These are phyloP conservation scores for Eleginops maclovinus DNA, from an alignment of 2,113 vertebrate genomes.

Conservation along the genomic window DNA sequence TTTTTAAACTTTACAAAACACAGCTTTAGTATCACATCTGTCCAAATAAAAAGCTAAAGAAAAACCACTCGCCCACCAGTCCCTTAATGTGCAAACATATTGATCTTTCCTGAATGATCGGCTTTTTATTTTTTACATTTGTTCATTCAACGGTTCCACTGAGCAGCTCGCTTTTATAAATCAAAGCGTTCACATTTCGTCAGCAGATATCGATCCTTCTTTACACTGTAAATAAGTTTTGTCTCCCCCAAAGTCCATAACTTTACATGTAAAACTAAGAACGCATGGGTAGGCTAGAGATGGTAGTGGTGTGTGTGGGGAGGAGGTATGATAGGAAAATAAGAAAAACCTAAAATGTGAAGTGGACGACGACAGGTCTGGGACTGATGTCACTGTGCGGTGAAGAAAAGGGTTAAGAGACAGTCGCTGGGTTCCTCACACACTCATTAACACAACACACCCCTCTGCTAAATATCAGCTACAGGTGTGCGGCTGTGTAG, in stretches of 20 bases:
- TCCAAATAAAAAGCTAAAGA: constrained; percentile 70
- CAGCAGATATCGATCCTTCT: constrained; percentile 78
- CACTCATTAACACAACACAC: background rate
- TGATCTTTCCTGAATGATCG: constrained; percentile 79
- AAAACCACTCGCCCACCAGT: constrained; percentile 72
- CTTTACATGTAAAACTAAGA: constrained; percentile 78
- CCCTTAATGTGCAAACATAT: constrained; percentile 89
- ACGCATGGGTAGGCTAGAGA: constrained; percentile 34
- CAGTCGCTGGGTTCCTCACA: constrained; percentile 28
- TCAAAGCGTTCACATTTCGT: constrained; percentile 86
- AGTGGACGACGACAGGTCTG: background rate
- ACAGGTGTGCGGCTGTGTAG: background rate
- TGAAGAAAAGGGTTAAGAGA: background rate
- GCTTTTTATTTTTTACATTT: constrained; percentile 73
- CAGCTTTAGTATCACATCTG: constrained; percentile 82
- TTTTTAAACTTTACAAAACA: constrained; percentile 86
- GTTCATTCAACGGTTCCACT: constrained; percentile 63
- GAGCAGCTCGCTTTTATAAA: constrained; percentile 84
- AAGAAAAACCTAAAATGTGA: constrained; percentile 22
- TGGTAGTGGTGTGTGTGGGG: background rate
- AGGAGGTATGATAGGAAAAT: constrained; percentile 1
- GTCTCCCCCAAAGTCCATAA: constrained; percentile 76
- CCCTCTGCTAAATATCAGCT: constrained; percentile 44
- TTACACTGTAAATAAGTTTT: constrained; percentile 87
- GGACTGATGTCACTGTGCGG: constrained; percentile 33